These are phyloP conservation scores for Schizopygopsis malacanthus DNA, from an alignment of 2,797 vertebrate species.

Conservation along the genomic window DNA sequence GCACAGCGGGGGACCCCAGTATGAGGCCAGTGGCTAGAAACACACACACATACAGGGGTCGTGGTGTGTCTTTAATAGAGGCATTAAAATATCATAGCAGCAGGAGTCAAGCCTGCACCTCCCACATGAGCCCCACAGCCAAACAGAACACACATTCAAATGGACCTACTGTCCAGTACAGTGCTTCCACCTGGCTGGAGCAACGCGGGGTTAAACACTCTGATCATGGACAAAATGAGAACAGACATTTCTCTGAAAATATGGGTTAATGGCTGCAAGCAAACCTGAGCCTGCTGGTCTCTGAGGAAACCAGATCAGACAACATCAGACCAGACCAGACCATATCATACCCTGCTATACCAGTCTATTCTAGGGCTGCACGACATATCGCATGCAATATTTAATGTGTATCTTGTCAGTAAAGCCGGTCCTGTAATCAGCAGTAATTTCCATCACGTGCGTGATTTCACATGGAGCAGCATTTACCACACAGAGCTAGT, in stretches of 20 bases:
- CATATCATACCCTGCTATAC: not conserved
- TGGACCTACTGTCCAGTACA: not conserved
- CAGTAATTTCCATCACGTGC: too few species aligned
- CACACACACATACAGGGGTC: not conserved
- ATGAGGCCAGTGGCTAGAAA: constrained; percentile 46
- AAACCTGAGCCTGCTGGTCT: not conserved
- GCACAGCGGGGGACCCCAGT: constrained; percentile 30
- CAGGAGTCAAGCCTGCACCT: not conserved
- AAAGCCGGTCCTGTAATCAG: too few species aligned
- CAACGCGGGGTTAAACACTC: not conserved
- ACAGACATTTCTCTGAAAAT: constrained; percentile 22
- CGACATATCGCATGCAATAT: too few species aligned
- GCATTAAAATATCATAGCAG: constrained; percentile 24
- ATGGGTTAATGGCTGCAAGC: constrained; percentile 6
- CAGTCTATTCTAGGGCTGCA: not conserved
- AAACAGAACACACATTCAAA: not conserved
- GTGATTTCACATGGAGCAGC: too few species aligned
- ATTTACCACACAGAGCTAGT: too few species aligned
- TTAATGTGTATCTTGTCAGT: too few species aligned
- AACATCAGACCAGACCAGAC: constrained; percentile 2
- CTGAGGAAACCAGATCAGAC: not conserved
- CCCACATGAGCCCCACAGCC: not conserved
- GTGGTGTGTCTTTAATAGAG: not conserved
- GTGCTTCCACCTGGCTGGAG: not conserved
- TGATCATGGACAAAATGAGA: not conserved